Base-by-base conservation (phyloP, 53 echinoderm and acorn worm species). In the Echinometra lucunter region DNA sequence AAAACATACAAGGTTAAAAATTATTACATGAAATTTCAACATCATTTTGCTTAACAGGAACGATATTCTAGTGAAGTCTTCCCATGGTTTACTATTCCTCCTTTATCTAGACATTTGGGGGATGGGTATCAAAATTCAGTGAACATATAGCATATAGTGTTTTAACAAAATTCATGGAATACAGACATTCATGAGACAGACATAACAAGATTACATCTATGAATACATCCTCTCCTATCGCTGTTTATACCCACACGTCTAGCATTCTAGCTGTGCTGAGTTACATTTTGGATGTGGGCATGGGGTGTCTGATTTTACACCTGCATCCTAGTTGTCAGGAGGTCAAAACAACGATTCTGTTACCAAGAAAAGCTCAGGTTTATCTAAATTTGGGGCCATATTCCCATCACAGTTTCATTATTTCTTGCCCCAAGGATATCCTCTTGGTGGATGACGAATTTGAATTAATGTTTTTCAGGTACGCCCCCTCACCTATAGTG, bases 311-410 rank as follows among this genome's bases (percentile, higher is more conserved):
- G 25, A 27, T 47, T 47, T 30, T 11, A 44, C 81, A 81, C 81
- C 81, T 81, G 81, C 81, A 38, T 81, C 81, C 81, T 44, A 81
- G 81, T 44, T 81, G 40, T 42, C 19, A 23, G 49, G 49, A 85
- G 85, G 85, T 85, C 42, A 85, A 85, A 85, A 45, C 30, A 53
- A 85, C 28, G 47, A 85, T 85, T 28, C 49, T n/a, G 27, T 85
- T 47, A 10, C 85, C 0, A 85, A 25, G n/a, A 49, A 85, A 85
- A 45, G n/a, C n/a, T 85, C 49, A 49, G 4, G 49, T 85, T 44
- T 85, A 49, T 85, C 45, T 53, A 16, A 30, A 85, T 47, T 47
- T n/a, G 49, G 53, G 85, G n/a, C 13, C 85, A 49, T 47, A 85
- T 49, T 49, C 85, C 30, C 27, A 85, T 49, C 49, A 30, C 18